Percentiles rank a stretch among this genome's conserved stretches.
phyloP scores from a whole-genome alignment of 2,113 vertebrate species.

The Oncorhynchus kisutch region DNA sequence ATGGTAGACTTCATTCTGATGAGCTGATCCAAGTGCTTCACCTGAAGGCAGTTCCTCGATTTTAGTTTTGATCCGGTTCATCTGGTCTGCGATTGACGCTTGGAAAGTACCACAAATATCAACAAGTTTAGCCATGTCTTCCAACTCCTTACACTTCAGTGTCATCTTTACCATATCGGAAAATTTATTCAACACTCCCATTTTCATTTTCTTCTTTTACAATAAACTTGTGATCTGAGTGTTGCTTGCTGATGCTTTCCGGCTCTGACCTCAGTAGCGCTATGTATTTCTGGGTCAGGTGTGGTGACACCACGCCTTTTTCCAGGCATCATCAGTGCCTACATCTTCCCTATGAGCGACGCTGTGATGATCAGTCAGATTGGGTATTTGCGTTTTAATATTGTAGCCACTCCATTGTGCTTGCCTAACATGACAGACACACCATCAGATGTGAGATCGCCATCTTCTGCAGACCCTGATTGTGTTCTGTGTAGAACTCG shows the following conservation, averaged over 20 bases:
- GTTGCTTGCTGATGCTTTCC: background rate
- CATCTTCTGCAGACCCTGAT: slow-evolving; percentile 28
- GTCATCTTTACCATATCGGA: slow-evolving; percentile 16
- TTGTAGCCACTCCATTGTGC: slow-evolving; percentile 28
- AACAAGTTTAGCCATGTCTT: slow-evolving; percentile 9
- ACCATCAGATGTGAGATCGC: slow-evolving; percentile 25
- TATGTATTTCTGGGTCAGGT: background rate
- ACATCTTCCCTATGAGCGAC: slow-evolving; percentile 39
- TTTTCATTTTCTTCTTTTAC: background rate
- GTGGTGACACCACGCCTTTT: background rate
- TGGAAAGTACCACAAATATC: slow-evolving; percentile 32
- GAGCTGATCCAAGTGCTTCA: slow-evolving; percentile 17
- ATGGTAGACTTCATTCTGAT: slow-evolving; percentile 9
- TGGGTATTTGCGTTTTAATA: slow-evolving; percentile 27
- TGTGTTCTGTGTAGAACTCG: slow-evolving; percentile 19
- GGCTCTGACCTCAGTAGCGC: background rate
- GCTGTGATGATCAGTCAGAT: slow-evolving; percentile 30
- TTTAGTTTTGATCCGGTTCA: slow-evolving; percentile 22
- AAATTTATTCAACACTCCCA: slow-evolving; percentile 13
- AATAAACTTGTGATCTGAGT: background rate
- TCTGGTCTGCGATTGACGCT: slow-evolving; percentile 21
- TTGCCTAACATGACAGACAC: slow-evolving; percentile 32
- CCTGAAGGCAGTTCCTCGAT: slow-evolving; percentile 13
- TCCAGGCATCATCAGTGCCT: slow-evolving; percentile 31
- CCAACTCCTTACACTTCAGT: slow-evolving; percentile 12